Conservation (phyloP, 2,888 invertebrate species). For the Candidula unifasciata region DNA sequence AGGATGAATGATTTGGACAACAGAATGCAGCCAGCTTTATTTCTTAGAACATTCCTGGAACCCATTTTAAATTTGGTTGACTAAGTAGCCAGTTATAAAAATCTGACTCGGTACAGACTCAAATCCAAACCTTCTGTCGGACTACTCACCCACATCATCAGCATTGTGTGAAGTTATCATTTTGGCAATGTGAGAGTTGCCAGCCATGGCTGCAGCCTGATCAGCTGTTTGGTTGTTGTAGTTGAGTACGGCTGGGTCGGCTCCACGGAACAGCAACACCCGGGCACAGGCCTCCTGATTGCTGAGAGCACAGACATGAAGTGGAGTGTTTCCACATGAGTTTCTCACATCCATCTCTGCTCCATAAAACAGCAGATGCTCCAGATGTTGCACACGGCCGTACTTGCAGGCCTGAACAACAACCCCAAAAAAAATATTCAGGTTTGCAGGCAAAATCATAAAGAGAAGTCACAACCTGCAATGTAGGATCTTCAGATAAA, state of each 20-base stretch:
- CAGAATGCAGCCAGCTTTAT: no score
- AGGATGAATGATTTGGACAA: no score
- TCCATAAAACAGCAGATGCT: slow-evolving; percentile 98
- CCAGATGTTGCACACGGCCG: slow-evolving; percentile 95
- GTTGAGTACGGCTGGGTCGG: slow-evolving; percentile 94
- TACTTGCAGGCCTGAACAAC: slow-evolving; percentile 93
- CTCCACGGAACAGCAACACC: slow-evolving; percentile 95
- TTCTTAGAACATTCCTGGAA: no score
- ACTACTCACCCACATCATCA: slow-evolving; percentile 93
- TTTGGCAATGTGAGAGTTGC: slow-evolving; percentile 95
- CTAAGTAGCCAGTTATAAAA: no score
- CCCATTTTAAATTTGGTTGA: no score
- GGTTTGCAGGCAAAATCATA: no score
- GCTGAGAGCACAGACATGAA: slow-evolving; percentile 99
- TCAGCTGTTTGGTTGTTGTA: slow-evolving; percentile 98
- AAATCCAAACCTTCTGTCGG: not conserved
- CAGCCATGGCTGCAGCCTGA: slow-evolving; percentile 98
- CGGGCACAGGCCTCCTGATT: slow-evolving; percentile 94
- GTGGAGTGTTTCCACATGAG: slow-evolving; percentile 97
- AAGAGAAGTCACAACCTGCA: no score
- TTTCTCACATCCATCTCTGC: slow-evolving; percentile 98
- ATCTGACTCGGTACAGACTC: no score
- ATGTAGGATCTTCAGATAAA: no score
- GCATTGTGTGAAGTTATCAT: slow-evolving; percentile 94
- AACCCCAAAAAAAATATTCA: no score